These are phyloP conservation scores for Poeciliopsis paucimaculata DNA, from an alignment of 2,797 vertebrate species.

Conservation along the genomic window DNA sequence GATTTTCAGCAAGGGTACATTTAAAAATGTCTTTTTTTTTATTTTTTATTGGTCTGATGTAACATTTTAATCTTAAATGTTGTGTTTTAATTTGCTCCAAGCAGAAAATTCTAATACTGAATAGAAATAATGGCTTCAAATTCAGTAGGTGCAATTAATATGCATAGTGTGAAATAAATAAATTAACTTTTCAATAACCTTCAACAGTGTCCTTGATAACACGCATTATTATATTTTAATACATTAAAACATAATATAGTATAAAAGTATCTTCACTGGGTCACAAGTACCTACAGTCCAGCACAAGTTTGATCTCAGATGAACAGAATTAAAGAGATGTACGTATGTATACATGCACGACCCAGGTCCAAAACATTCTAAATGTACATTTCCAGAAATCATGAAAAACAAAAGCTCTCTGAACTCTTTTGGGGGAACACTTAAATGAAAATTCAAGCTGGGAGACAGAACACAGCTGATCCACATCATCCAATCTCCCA, in stretches of 20 bases:
- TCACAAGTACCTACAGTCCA: background rate
- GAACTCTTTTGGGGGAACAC: background rate
- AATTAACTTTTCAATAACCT: background rate
- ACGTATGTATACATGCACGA: background rate
- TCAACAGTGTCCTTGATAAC: background rate
- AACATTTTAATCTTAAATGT: background rate
- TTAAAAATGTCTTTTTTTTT: background rate
- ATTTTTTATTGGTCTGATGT: background rate
- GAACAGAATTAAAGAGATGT: background rate
- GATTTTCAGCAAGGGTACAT: background rate
- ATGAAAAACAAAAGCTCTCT: background rate
- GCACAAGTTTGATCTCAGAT: background rate
- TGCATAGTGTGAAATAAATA: background rate
- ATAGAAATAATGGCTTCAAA: background rate
- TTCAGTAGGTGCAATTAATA: background rate
- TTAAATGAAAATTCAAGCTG: too few species aligned
- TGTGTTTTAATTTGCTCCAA: background rate
- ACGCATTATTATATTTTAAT: background rate
- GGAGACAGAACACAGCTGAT: too few species aligned
- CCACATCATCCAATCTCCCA: too few species aligned
- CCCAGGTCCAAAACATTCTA: background rate
- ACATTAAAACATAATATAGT: background rate
- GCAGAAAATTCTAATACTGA: background rate
- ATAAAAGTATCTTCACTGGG: background rate
- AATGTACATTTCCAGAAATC: background rate